Conservation (phyloP, 2,888 invertebrate species). For the Prosapia bicincta region DNA sequence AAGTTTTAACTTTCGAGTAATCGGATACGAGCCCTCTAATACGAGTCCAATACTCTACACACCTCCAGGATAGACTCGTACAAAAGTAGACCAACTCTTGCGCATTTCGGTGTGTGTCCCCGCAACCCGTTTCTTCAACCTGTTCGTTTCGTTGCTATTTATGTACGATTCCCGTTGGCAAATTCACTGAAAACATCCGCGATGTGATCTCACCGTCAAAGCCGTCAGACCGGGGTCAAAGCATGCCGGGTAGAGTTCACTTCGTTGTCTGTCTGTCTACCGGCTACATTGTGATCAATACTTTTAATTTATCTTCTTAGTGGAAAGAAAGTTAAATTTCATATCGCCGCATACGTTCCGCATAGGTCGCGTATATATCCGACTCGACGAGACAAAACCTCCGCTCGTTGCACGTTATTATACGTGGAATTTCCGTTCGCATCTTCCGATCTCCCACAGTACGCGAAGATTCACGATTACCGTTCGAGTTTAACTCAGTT, state of each 20-base stretch:
- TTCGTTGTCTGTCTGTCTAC: neutral
- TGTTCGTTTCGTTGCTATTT: neutral
- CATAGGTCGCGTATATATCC: neutral
- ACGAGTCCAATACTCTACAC: too few species aligned
- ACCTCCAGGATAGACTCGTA: too few species aligned
- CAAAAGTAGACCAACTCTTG: too few species aligned
- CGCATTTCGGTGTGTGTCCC: too few species aligned
- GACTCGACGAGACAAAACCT: neutral
- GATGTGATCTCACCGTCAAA: neutral
- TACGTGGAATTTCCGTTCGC: neutral
- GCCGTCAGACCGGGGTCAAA: neutral
- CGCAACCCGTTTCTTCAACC: too few species aligned
- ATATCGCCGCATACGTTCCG: neutral
- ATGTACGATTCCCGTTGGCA: neutral
- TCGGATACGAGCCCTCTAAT: too few species aligned
- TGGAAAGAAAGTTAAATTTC: neutral
- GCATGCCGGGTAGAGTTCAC: neutral
- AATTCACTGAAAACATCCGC: neutral
- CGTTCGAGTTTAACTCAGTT: neutral
- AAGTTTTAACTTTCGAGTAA: too few species aligned
- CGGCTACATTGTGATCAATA: neutral
- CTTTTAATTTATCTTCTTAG: constrained; percentile 1
- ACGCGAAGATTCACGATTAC: neutral
- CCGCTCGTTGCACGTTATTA: neutral
- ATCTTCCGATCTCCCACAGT: neutral